These are phyloP conservation scores for Trissonchulus sp. DNA, from an alignment of 2,888 invertebrate species.

Conservation along the genomic window DNA sequence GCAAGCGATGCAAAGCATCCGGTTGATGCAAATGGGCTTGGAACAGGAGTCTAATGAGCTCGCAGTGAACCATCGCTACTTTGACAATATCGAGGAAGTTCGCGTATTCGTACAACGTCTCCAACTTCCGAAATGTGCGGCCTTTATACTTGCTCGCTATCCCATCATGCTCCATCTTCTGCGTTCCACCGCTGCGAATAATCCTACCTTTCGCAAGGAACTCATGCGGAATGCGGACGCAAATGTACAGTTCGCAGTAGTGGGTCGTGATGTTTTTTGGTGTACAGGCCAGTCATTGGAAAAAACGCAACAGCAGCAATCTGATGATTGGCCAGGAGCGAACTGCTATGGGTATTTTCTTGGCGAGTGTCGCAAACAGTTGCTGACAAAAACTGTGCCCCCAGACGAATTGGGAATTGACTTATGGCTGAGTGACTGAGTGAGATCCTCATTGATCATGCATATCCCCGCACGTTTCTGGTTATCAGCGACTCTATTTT, in stretches of 20 bases:
- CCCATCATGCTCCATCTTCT: not conserved
- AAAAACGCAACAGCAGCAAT: too few species aligned
- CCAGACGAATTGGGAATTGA: too few species aligned
- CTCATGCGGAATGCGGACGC: not conserved
- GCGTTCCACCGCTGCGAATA: not conserved
- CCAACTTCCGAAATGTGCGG: not conserved
- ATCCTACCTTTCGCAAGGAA: not conserved
- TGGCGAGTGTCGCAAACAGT: not conserved
- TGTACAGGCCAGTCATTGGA: not conserved
- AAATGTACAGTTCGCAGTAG: not conserved
- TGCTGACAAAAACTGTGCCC: not conserved
- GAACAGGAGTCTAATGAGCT: not conserved
- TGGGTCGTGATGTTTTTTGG: not conserved
- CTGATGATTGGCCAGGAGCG: too few species aligned
- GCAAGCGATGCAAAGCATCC: not conserved
- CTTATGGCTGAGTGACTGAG: not conserved
- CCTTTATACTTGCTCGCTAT: not conserved
- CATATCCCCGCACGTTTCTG: not conserved
- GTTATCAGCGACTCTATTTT: not conserved
- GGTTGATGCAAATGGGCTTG: not conserved
- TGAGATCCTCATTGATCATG: not conserved
- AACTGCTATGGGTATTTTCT: too few species aligned
- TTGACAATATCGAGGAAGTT: not conserved
- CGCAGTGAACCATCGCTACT: not conserved
- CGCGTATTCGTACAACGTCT: not conserved